Conservation (phyloP, 1,140 invertebrate species). For the Sinella curviseta region DNA sequence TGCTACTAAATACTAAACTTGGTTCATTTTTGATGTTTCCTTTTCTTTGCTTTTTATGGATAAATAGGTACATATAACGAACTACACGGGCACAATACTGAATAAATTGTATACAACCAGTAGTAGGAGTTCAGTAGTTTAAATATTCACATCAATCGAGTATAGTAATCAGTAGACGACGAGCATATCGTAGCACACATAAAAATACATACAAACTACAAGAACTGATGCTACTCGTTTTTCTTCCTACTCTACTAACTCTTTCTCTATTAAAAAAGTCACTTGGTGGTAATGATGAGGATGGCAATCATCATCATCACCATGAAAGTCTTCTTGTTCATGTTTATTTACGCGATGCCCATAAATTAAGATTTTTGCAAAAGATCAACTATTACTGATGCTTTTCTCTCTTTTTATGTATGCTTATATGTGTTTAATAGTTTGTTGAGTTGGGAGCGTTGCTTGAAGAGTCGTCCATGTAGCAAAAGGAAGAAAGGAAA, state of each 20-base stretch:
- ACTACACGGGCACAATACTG: not conserved
- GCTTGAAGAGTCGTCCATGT: no score
- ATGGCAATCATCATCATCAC: not conserved
- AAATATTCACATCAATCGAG: no score
- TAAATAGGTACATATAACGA: not conserved
- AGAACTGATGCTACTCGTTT: not conserved
- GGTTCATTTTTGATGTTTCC: no score
- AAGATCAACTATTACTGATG: no score
- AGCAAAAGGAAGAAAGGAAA: no score
- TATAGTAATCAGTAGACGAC: not conserved
- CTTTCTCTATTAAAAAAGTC: no score
- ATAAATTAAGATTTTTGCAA: not conserved
- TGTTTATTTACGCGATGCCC: not conserved
- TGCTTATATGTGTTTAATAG: no score
- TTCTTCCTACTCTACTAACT: not conserved
- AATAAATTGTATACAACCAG: not conserved
- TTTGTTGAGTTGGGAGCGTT: no score
- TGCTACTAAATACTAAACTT: no score
- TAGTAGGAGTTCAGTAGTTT: not conserved
- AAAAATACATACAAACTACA: not conserved
- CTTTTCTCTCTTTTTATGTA: no score
- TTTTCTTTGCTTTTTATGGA: not conserved
- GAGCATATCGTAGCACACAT: not conserved
- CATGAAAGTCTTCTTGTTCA: not conserved
- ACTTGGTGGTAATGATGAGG: not conserved